Base-by-base conservation (phyloP, 1,140 invertebrate species). In the Neotoxoptera formosana region DNA sequence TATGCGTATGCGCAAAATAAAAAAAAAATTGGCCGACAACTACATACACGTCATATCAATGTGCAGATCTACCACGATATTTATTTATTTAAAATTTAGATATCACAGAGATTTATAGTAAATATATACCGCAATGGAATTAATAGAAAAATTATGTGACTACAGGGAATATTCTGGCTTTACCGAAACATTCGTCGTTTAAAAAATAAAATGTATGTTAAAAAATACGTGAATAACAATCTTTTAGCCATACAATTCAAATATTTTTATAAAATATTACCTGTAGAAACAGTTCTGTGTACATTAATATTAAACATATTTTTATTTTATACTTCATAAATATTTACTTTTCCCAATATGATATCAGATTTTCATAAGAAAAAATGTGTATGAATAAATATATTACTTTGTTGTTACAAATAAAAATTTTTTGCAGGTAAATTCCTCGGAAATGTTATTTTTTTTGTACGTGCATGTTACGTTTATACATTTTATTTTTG, bases 1-100 rank as follows among this genome's bases (percentile, higher is more conserved):
- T 76, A 76, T 76, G 60, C 60, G 60, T 76, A n/a, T 76, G n/a
- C 60, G 60, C 60, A 17, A 76, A 76, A 76, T 76, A 67, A 67
- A 67, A n/a, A 67, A 60, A 30, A 60, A 67, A 60, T 60, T 67
- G 4, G 30, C 9, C 11, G 30, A 67, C 14, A 3, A 67, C n/a
- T n/a, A n/a, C 4, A n/a, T 17, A 67, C 4, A 9, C 23, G 25
- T 30, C 30, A 17, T 76, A n/a, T 67, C 30, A 67, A 11, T n/a
- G 14, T 67, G 30, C 11, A 67, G 11, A 21, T 67, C 4, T 67
- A 67, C 14, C 9, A n/a, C 11, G 14, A 0, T 30, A 30, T 17
- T 23, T n/a, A 1, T n/a, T 67, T 76, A 76, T 76, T 76, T 76
- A 14, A 34, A 76, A 20, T 76, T 76, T 30, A n/a, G 17, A 76